Base-by-base conservation (phyloP, 2,888 invertebrate species). In the Rhogogaster chlorosoma region DNA sequence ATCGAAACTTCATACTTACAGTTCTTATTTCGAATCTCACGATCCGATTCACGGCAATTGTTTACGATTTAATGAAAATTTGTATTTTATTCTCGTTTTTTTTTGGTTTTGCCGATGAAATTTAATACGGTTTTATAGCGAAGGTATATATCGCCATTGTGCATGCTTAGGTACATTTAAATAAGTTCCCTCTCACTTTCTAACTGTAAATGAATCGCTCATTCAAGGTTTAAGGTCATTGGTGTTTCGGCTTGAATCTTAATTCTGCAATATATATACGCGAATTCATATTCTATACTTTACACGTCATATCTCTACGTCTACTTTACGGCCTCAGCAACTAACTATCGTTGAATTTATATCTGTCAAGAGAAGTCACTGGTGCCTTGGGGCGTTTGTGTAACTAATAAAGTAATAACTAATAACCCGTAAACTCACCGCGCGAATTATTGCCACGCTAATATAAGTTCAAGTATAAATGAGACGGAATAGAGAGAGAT, bases 171-270 rank as follows among this genome's bases (percentile, higher is more conserved):
- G 22, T 75, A n/a, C 45, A 38, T 53, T 49, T n/a, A 18, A 77
- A 77, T 32, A n/a, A 73, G 42, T 73, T 29, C 29, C 77, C 77
- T 77, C 53, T n/a, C 53, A 53, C 77, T 77, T 49, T 77, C 77
- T 77, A 77, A 49, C 49, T 15, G 77, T 26, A 49, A 26, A 77
- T 53, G 32, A 29, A 77, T 77, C 77, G 32, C 29, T 32, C 15
- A 29, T 53, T 77, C 77, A 77, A 77, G 77, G 77, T 77, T 32
- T 49, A 53, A 77, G 77, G 77, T 77, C 53, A 18, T 5, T 29
- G 6, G 77, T 32, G 32, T 53, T 53, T 32, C 29, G 53, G n/a
- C n/a, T 12, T n/a, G 42, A 73, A 73, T 73, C 26, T 42, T 22
- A 42, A 12, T 73, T 73, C 42, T 73, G 12, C n/a, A 22, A 73